Conservation (phyloP, 92 coral and sea anemone genomes). For the Micromussa lordhowensis region DNA sequence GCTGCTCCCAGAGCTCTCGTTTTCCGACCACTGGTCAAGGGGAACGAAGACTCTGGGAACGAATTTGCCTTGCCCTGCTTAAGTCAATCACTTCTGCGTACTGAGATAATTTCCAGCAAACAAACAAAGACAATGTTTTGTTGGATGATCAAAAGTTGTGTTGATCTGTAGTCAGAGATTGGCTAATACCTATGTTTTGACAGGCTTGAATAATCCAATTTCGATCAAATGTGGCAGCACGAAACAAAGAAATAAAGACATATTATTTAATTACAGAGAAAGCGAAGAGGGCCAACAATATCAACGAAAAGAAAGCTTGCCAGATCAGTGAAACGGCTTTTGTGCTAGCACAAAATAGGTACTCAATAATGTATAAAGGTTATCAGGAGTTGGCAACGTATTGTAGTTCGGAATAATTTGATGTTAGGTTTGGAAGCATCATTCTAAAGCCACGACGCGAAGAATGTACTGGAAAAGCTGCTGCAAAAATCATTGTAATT, state of each 20-base stretch:
- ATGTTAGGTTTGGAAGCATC: conserved; percentile 9
- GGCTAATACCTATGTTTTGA: too few relatives aligned
- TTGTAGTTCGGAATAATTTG: conserved; percentile 13
- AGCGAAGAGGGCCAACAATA: background rate
- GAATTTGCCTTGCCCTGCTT: too few relatives aligned
- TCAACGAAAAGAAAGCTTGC: too few relatives aligned
- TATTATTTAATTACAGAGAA: background rate
- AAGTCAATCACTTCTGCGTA: conserved; percentile 12
- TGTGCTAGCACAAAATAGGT: too few relatives aligned
- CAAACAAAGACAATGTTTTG: background rate
- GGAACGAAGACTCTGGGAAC: too few relatives aligned
- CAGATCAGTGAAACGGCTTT: too few relatives aligned
- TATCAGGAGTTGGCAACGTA: conserved; percentile 15
- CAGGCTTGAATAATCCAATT: too few relatives aligned
- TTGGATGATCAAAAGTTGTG: conserved; percentile 11
- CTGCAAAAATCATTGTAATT: conserved; percentile 8
- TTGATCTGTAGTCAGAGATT: conserved; percentile 22
- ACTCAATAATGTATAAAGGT: too few relatives aligned
- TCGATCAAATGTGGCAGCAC: conserved; percentile 6
- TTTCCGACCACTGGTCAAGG: too few relatives aligned
- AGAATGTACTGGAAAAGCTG: conserved; percentile 5
- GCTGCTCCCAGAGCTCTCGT: too few relatives aligned
- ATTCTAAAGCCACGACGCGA: conserved; percentile 12
- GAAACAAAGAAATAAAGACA: conserved; percentile 1
- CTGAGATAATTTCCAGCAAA: too few relatives aligned